Evolutionary conservation across 2,888 invertebrate genomes (phyloP).

Genomic region (Buathra laborator): DNA sequence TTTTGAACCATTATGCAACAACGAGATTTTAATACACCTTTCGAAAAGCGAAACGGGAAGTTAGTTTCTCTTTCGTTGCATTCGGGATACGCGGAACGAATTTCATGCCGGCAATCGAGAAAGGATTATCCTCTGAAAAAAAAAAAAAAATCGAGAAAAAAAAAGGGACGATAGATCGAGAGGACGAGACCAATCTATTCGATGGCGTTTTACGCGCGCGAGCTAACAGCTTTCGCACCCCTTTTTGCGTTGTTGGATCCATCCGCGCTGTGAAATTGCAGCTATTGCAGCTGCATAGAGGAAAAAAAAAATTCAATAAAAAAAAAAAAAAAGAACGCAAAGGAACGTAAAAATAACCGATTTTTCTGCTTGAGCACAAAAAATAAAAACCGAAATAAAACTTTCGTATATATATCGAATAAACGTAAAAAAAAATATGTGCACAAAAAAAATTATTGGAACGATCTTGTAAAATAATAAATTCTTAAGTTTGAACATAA

Average conservation of each 20-base stretch:
- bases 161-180: slow-evolving; percentile 45
- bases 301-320: slow-evolving; percentile 12
- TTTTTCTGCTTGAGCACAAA: too few relatives aligned
- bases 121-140: slow-evolving; percentile 78
- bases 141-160: slow-evolving; percentile 29
- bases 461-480: too few relatives aligned
- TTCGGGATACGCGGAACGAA: slow-evolving; percentile 75
- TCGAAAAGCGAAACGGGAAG: slow-evolving; percentile 44
- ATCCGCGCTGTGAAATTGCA: slow-evolving; percentile 38
- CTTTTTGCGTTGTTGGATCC: slow-evolving; percentile 17
- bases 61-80: slow-evolving; percentile 46
- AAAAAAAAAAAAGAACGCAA: background rate
- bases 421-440: too few relatives aligned
- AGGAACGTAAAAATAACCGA: background rate
- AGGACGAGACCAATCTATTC: slow-evolving; percentile 46
- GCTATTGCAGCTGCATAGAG: slow-evolving; percentile 32
- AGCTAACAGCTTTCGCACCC: slow-evolving; percentile 57
- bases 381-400: too few relatives aligned
- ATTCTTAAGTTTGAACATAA: too few relatives aligned
- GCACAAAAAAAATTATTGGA: too few relatives aligned
- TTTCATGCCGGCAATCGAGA: slow-evolving; percentile 77
- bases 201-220: slow-evolving; percentile 57
- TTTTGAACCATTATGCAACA: slow-evolving; percentile 54
- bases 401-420: too few relatives aligned
- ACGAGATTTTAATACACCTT: slow-evolving; percentile 81